phyloP scores from a whole-genome alignment of 1,140 invertebrate genomes.

The Pygmarrhopalites habei region DNA sequence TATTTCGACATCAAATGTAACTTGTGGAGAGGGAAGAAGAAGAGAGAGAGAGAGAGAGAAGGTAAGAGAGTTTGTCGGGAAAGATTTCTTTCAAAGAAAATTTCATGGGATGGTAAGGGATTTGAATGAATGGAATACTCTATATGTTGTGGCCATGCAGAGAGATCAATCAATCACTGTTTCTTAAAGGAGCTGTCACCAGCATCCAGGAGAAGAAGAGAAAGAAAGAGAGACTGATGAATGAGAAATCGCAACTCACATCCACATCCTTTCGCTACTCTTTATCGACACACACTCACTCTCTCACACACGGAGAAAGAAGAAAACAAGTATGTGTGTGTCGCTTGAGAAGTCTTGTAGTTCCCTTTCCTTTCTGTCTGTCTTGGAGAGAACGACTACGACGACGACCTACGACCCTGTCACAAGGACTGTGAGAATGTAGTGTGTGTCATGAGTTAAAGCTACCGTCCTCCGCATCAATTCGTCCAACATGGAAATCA shows the following conservation, averaged over 20 bases:
- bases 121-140: not conserved
- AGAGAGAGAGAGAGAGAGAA: too few relatives aligned
- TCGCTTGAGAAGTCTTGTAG: not conserved
- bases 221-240: conserved; percentile 12
- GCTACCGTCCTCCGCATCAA: not conserved
- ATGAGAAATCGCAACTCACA: conserved; percentile 25
- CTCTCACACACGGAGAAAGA: not conserved
- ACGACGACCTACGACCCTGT: not conserved
- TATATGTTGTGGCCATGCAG: not conserved
- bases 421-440: not conserved
- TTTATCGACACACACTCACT: not conserved
- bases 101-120: not conserved
- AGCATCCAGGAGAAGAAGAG: conserved; percentile 15
- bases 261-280: not conserved
- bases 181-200: conserved; percentile 28
- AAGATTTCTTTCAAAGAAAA: not conserved
- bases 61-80: too few relatives aligned
- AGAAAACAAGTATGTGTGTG: too few relatives aligned
- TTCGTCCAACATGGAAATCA: not conserved
- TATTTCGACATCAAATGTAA: too few relatives aligned
- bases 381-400: too few relatives aligned
- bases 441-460: not conserved
- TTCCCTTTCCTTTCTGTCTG: not conserved
- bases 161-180: conserved; percentile 22
- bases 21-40: too few relatives aligned